Conservation (phyloP, 2,113 vertebrate genomes). For the Petroica traversi region DNA sequence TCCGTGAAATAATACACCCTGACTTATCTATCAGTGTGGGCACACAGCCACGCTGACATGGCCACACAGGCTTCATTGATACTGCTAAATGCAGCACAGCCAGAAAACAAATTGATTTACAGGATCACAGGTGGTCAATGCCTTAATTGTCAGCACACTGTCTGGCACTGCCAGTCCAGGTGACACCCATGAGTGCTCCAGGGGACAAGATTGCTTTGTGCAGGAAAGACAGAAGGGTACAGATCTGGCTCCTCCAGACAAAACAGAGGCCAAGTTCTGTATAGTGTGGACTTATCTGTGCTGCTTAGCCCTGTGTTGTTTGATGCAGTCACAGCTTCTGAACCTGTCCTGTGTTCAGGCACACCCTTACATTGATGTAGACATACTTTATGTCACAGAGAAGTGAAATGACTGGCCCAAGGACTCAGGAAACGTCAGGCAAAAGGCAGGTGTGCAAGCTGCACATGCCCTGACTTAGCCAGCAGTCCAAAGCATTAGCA, state of each 20-base stretch:
- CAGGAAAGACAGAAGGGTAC: background rate
- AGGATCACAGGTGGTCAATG: background rate
- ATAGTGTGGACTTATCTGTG: background rate
- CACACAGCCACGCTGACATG: background rate
- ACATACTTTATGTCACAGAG: background rate
- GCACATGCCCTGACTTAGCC: background rate
- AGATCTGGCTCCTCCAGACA: background rate
- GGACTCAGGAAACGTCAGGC: background rate
- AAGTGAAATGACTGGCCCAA: background rate
- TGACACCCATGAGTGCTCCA: background rate
- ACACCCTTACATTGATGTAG: background rate
- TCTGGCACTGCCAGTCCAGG: background rate
- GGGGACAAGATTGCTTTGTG: background rate
- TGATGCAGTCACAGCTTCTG: background rate
- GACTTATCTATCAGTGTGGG: background rate
- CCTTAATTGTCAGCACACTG: background rate
- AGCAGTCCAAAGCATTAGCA: slow-evolving; percentile 7
- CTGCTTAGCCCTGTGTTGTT: background rate
- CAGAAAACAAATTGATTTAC: slow-evolving; percentile 28
- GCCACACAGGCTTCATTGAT: slow-evolving; percentile 6
- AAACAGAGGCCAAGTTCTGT: background rate
- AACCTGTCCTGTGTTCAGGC: background rate
- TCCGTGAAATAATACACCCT: background rate
- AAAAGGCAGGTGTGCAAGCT: slow-evolving; percentile 10
- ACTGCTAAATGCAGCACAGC: background rate